Evolutionary conservation across 2,113 vertebrate species (phyloP).

Genomic region (Anarrhichthys ocellatus): DNA sequence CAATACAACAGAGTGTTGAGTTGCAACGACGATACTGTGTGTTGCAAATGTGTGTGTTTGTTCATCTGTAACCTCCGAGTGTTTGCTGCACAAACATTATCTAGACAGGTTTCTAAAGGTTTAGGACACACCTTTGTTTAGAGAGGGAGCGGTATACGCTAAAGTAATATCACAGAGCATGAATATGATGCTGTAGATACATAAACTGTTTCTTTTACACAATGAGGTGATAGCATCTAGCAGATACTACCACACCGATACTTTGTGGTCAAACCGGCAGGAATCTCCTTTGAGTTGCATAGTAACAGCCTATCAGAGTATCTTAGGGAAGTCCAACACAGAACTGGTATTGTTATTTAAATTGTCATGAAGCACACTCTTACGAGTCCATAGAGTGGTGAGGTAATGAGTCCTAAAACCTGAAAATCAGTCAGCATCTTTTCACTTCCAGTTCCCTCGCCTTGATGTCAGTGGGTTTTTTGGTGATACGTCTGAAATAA

Average conservation of each 20-base stretch:
- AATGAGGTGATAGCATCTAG: not conserved
- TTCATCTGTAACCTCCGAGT: constrained; percentile 19
- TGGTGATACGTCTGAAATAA: not conserved
- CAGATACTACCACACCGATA: not conserved
- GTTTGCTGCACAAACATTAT: constrained; percentile 63
- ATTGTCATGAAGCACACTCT: not conserved
- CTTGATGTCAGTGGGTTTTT: not conserved
- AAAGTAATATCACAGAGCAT: not conserved
- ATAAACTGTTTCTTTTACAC: not conserved
- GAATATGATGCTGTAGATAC: too few relatives aligned
- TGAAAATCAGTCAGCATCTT: not conserved
- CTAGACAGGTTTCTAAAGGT: not conserved
- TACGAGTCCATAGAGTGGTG: not conserved
- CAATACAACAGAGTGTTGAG: not conserved
- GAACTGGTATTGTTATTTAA: not conserved
- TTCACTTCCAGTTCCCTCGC: not conserved
- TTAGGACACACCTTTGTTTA: constrained; percentile 68
- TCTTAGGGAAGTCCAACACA: not conserved
- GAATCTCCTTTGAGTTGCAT: not conserved
- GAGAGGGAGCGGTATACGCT: not conserved
- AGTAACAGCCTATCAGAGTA: not conserved
- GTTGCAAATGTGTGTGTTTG: constrained; percentile 28
- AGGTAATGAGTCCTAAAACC: not conserved
- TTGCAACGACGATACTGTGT: not conserved
- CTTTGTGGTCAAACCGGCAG: constrained; percentile 2